Conservation (phyloP, 2,797 vertebrate genomes). For the Crax fasciolata region DNA sequence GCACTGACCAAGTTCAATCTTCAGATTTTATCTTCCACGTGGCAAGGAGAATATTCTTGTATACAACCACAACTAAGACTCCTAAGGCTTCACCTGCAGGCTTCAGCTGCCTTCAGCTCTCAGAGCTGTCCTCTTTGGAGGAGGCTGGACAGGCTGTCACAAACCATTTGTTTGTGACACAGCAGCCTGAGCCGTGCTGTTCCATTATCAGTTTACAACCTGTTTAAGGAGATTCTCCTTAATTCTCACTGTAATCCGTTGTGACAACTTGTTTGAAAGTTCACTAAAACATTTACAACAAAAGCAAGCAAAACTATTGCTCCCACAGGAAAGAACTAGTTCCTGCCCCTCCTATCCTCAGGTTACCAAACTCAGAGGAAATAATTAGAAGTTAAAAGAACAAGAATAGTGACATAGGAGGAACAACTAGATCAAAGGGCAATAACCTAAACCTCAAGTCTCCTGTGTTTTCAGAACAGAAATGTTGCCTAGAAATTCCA, state of each 20-base stretch:
- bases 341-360: neutral
- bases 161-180: neutral
- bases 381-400: neutral
- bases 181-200: neutral
- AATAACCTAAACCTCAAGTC: neutral
- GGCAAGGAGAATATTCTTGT: neutral
- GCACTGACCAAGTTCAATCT: neutral
- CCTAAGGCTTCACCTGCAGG: neutral
- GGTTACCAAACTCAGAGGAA: neutral
- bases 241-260: conserved; percentile 30
- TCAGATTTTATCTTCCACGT: neutral
- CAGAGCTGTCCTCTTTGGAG: neutral
- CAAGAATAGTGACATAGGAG: neutral
- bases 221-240: conserved; percentile 31
- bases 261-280: conserved; percentile 70
- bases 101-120: neutral
- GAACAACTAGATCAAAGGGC: neutral
- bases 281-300: conserved; percentile 63
- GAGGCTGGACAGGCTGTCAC: neutral
- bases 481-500: neutral
- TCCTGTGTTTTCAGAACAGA: neutral
- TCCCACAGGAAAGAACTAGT: neutral
- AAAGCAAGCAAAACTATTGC: neutral
- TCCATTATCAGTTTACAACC: conserved; percentile 23
- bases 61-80: neutral